phyloP scores from a whole-genome alignment of 1,140 invertebrate species.

The Calycopis cecrops region DNA sequence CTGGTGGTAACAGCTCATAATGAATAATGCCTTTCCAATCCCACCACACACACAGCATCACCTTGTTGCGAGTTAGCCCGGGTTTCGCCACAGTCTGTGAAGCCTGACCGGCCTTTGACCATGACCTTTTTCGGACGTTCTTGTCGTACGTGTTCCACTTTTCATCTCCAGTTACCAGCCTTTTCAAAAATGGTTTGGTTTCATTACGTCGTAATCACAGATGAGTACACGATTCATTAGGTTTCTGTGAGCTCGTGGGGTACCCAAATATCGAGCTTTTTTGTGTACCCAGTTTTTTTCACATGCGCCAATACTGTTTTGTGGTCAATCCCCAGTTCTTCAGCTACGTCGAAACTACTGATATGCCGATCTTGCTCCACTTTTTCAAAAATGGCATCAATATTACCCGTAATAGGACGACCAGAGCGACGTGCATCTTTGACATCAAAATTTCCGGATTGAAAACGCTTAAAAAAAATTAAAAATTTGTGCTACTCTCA shows the following conservation, averaged over 20 bases:
- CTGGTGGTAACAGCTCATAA: too few species aligned
- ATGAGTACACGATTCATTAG: not conserved
- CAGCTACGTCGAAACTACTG: constrained; percentile 2
- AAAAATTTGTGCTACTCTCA: too few species aligned
- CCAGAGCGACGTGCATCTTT: constrained; percentile 14
- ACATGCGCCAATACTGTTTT: not conserved
- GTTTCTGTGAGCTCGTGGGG: not conserved
- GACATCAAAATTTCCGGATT: constrained; percentile 12
- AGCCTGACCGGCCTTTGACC: constrained; percentile 3
- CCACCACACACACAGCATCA: not conserved
- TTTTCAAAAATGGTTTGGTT: constrained; percentile 16
- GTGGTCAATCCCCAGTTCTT: constrained; percentile 1
- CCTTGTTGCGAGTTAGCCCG: constrained; percentile 6
- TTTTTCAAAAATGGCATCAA: not conserved
- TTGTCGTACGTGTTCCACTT: constrained; percentile 16
- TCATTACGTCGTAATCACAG: not conserved
- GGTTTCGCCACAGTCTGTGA: constrained; percentile 10
- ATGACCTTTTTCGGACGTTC: constrained; percentile 10
- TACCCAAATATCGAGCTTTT: constrained; percentile 10
- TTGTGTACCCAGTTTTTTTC: constrained; percentile 6
- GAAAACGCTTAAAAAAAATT: constrained; percentile 4
- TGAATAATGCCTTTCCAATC: too few species aligned
- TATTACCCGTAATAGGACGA: constrained; percentile 4
- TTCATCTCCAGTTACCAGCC: constrained; percentile 16
- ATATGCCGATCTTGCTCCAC: constrained; percentile 8